Evolutionary conservation across 2,113 vertebrate genomes (phyloP).

Genomic region (Holacanthus passer): DNA sequence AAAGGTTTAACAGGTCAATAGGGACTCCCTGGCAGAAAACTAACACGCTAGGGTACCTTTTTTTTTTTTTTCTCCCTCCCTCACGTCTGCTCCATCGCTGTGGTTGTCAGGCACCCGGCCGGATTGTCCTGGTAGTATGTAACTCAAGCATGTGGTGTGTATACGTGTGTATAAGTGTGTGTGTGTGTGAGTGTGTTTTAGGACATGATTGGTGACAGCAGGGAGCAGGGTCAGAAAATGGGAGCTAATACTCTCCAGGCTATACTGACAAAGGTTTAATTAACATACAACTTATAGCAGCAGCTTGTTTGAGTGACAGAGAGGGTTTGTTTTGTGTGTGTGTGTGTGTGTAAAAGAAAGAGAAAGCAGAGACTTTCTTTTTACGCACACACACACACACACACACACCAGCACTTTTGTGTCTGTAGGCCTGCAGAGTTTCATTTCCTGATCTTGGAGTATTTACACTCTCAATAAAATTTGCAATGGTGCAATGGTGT

Average conservation of each 20-base stretch:
- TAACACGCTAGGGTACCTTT: constrained; percentile 76
- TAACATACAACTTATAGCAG: constrained; percentile 70
- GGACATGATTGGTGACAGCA: constrained; percentile 59
- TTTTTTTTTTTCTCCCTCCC: constrained; percentile 39
- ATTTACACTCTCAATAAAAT: constrained; percentile 58
- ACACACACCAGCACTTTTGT: constrained; percentile 15
- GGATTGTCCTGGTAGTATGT: constrained; percentile 55
- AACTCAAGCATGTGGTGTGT: constrained; percentile 64
- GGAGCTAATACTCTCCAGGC: constrained; percentile 60
- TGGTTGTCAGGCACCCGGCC: constrained; percentile 74
- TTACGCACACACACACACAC: constrained; percentile 2
- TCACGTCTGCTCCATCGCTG: constrained; percentile 66
- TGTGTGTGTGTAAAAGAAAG: constrained; percentile 7
- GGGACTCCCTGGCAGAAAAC: constrained; percentile 88
- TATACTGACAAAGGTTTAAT: constrained; percentile 76
- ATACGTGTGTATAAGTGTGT: constrained; percentile 49
- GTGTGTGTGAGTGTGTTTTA: constrained; percentile 59
- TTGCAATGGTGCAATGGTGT: constrained; percentile 36
- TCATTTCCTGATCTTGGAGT: constrained; percentile 47
- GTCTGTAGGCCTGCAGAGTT: constrained; percentile 34
- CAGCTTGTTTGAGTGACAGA: constrained; percentile 56
- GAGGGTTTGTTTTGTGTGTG: constrained; percentile 34
- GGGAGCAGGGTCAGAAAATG: constrained; percentile 63
- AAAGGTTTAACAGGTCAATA: constrained; percentile 96
- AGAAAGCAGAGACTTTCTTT: constrained; percentile 3